Percentiles rank a stretch among this genome's conserved stretches.
These are phyloP conservation scores for Zaprionus lachaisei DNA, from an alignment of 1,140 invertebrate species.

Conservation along the genomic window DNA sequence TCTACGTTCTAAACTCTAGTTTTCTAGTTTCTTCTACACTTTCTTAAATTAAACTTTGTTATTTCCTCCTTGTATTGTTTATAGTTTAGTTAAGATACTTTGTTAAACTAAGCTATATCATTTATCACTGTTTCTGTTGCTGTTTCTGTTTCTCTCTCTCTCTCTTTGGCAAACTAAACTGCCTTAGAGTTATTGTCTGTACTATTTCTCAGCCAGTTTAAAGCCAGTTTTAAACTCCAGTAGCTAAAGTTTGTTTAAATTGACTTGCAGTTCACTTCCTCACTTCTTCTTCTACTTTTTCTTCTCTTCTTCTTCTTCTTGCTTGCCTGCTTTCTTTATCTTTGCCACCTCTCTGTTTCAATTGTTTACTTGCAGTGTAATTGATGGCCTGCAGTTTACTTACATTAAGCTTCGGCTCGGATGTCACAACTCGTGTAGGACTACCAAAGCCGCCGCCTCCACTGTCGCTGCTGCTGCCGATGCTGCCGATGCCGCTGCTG, in stretches of 20 bases:
- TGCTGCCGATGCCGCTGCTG: slow-evolving; percentile 22
- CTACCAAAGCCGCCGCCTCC: slow-evolving; percentile 35
- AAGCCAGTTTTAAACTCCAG: neutral
- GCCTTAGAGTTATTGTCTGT: neutral
- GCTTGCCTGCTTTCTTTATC: neutral
- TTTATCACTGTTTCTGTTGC: neutral
- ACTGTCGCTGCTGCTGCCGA: slow-evolving; percentile 37
- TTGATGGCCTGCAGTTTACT: slow-evolving; percentile 59
- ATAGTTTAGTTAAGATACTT: neutral
- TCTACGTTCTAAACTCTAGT: neutral
- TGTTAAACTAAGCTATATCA: slow-evolving; percentile 4
- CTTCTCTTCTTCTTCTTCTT: neutral
- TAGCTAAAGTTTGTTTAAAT: neutral
- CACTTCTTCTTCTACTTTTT: neutral
- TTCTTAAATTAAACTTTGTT: neutral
- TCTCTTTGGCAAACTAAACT: neutral
- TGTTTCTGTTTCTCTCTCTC: neutral
- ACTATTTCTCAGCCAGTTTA: slow-evolving; percentile 3
- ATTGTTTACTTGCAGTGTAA: slow-evolving; percentile 29
- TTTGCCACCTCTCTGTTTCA: neutral
- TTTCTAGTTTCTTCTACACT: neutral
- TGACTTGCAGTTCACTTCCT: neutral
- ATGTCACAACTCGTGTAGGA: slow-evolving; percentile 73
- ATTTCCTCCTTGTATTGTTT: neutral
- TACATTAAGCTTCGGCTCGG: slow-evolving; percentile 81